Evolutionary conservation across 2,888 invertebrate genomes (phyloP), one percentile per base, ranked within the genome.

Genomic region (Polylopha cassiicola): DNA sequence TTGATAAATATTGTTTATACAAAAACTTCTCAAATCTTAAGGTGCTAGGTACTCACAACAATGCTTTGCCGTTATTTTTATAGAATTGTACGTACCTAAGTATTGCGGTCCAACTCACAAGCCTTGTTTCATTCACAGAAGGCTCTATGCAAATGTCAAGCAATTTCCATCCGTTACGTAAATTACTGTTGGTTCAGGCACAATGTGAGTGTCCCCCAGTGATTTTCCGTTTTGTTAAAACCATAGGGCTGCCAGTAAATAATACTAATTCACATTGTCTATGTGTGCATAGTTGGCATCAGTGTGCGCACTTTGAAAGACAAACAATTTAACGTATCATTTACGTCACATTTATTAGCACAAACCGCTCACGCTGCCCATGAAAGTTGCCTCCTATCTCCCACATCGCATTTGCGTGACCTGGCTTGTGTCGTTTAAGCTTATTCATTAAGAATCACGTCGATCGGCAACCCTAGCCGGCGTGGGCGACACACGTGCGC

Each of bases 401-500:
- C 16, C 6, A 26, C 9, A 20, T 14, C 13, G 8, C 15, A 9
- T 7, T 9, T 20, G 13, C 14, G 4, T n/a, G n/a, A n/a, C n/a
- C n/a, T n/a, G n/a, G n/a, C n/a, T n/a, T n/a, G n/a, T n/a, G n/a
- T n/a, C n/a, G n/a, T n/a, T 18, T 18, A 20, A 17, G 22, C 31
- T 23, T 20, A 21, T 11, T 46, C 43, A 32, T 29, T 16, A 21
- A 15, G 8, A 11, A 15, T 31, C 44, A 36, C 36, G 28, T 36
- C 14, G 20, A 33, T 16, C 34, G 39, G 27, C 39, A 36, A 39
- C 36, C 44, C 44, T 39, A 16, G 29, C 10, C 18, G 45, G 32
- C 41, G 51, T 49, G 51, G 49, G 55, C 45, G 47, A 26, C 36
- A 39, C 54, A 54, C 52, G 51, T 55, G 55, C 47, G 39, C 44